Evolutionary conservation across 2,113 vertebrate species (phyloP), one percentile per base, ranked within the genome.

Genomic region (Bujurquina vittata): DNA sequence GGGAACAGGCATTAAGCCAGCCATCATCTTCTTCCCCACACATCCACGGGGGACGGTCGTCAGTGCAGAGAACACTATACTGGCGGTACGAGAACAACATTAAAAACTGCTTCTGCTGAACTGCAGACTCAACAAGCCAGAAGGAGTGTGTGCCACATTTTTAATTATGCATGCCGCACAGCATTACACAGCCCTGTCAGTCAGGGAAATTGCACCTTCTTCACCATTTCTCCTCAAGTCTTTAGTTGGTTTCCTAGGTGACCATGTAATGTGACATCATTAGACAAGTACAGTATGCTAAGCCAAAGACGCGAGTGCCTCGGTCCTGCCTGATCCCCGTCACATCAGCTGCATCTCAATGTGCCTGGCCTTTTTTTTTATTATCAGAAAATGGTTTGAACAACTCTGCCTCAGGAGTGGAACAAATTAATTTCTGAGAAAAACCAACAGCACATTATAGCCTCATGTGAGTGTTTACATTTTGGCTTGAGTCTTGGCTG

Each of bases 101-200:
- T 79, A 81, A 84, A 87, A 88, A 84, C 69, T 31, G 81, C 80
- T 87, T 61, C 80, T 62, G 80, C 49, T 87, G 75, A 88, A 89
- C 89, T 85, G 82, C 85, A 63, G 79, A 83, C 75, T 89, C 87
- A 87, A 79, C 85, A 87, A 85, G 87, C 80, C 77, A 74, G 73
- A 87, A 83, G 67, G 81, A 80, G 79, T 26, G 78, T 69, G 62
- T 67, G 88, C 78, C 81, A 81, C 37, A 9, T 83, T 85, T 91
- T 89, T 90, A 90, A 93, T 91, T 89, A 91, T 90, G 80, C 84
- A 88, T 84, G 89, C 85, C 79, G 85, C 79, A 74, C 78, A 72
- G 76, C 91, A 85, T 82, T 69, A 80, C 75, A 40, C 29, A 22
- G 85, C 55, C 49, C 81, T 81, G 84, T 88, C 91, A 92, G 52